Evolutionary conservation across 2,888 invertebrate genomes (phyloP), one percentile per base, ranked within the genome.

Genomic region (Tenodera sinensis): DNA sequence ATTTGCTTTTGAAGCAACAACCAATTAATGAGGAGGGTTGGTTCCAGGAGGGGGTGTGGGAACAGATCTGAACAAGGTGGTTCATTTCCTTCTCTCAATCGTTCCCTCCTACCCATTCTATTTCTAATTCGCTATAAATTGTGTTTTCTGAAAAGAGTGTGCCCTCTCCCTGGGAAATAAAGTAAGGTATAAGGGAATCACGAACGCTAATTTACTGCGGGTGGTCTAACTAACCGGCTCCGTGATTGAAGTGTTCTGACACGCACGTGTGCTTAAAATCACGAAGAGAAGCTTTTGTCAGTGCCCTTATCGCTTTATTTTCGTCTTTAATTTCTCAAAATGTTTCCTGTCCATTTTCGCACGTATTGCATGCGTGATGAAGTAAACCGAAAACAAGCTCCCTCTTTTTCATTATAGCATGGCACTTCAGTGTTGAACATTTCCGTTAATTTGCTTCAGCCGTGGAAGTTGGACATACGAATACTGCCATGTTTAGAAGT

Each of bases 121-220:
- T 87, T 87, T 87, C 88, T 88, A 88, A 88, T 88, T 88, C 88
- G 71, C 88, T 47, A 88, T 83, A 88, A 88, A 88, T 83, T 88
- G 83, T 88, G 88, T 71, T 88, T 88, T 84, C 84, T 84, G 88
- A 84, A 83, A 88, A 88, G 88, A 88, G 84, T 83, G 88, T 54
- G 54, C 54, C 54, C 54, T 54, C 54, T 54, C 54, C 54, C 71
- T 82, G 87, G 83, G n/a, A 83, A 88, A 88, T 54, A 88, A 83
- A 83, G 83, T 84, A 82, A 83, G 28, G 88, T 54, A 83, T 88
- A 83, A 83, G 71, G 83, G 83, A 88, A 88, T 88, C 88, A 88
- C 83, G 88, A 84, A 89, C 86, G 89, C 87, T 89, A 87, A 90
- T 89, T 89, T 86, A 88, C 83, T 86, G 88, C 14, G 83, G 88